Evolutionary conservation across 2,888 invertebrate genomes (phyloP), one percentile per base, ranked within the genome.

Genomic region (Sarcophaga rosellei): DNA sequence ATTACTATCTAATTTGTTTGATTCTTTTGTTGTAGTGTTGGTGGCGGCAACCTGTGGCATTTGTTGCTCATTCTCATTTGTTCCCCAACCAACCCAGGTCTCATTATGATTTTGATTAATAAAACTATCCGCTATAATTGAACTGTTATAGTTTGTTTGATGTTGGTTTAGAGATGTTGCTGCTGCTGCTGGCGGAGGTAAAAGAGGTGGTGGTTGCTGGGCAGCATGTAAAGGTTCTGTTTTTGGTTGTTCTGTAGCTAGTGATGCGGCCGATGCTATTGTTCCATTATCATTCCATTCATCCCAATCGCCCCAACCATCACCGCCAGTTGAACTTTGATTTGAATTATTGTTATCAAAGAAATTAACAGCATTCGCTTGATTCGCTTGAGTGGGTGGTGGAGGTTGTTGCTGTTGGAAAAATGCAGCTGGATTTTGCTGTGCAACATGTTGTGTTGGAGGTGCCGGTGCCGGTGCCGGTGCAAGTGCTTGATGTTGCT

Each of bases 41-140:
- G 15, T 53, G 15, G 62, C 20, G 15, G 62, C 20, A 35, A 77
- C 63, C 59, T 79, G 66, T 73, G 78, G 81, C 23, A 77, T 53
- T 59, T 79, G 62, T 73, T 80, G 83, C 21, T 76, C 57, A 79
- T 95, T 94, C 80, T 95, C 95, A 88, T 94, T 93, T 8, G 76
- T 59, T 1, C 94, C 92, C 95, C 95, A 96, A 90, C 95, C 95
- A 90, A 95, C 95, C 95, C 95, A 96, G 66, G 94, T 94, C 87
- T 95, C 87, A 77, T 74, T 88, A 57, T 84, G 88, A 35, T 65
- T 79, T 83, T 89, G 76, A 25, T 68, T 75, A 20, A 92, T 93
- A 92, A 96, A 95, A 90, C 95, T 95, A 88, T 95, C 95, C 81
- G 94, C 94, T 88, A 95, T 94, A 21, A 94, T 91, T 92, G 94